Evolutionary conservation across 2,888 invertebrate genomes (phyloP), one percentile per base, ranked within the genome.

Genomic region (Serripes groenlandicus): DNA sequence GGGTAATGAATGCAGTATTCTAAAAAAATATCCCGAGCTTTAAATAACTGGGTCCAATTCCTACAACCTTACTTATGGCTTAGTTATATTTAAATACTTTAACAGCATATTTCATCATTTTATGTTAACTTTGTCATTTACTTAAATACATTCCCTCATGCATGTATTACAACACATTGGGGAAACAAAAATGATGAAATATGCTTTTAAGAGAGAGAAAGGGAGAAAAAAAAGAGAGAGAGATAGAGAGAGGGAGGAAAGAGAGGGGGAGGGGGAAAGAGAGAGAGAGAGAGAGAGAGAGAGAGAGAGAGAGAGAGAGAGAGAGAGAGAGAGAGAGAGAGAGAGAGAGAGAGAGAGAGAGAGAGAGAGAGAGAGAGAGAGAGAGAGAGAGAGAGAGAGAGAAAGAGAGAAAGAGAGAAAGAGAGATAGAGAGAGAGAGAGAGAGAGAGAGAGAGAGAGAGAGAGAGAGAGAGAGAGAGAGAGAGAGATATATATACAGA

Each of bases 401-500:
- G 30, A 62, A 30, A 28, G 30, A 62, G 30, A 42, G 52, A 49
- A 18, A 42, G 52, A 49, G 15, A 42, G 69, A 69, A 21, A 42
- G 49, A 69, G 42, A 42, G 69, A 69, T 7, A 42, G 69, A 69
- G 42, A 42, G 49, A 69, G 42, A 42, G 69, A 69, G 23, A 42
- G 69, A 69, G 23, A 23, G 69, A 69, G 23, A 42, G 69, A 69
- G 23, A 42, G 69, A 69, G 23, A 42, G 69, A 69, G 23, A 42
- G 69, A 69, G 23, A 42, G 69, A 69, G 23, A 42, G 69, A 69
- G 23, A 42, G 69, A 49, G 23, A 42, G 69, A 69, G 23, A 42
- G 69, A 69, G 23, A 42, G 69, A 69, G 23, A 42, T 42, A 69
- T 11, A 42, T 42, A 69, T 7, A 42, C 49, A 69, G 26, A 42